Evolutionary conservation across 2,888 invertebrate genomes (phyloP).

Genomic region (Limenitis camilla): DNA sequence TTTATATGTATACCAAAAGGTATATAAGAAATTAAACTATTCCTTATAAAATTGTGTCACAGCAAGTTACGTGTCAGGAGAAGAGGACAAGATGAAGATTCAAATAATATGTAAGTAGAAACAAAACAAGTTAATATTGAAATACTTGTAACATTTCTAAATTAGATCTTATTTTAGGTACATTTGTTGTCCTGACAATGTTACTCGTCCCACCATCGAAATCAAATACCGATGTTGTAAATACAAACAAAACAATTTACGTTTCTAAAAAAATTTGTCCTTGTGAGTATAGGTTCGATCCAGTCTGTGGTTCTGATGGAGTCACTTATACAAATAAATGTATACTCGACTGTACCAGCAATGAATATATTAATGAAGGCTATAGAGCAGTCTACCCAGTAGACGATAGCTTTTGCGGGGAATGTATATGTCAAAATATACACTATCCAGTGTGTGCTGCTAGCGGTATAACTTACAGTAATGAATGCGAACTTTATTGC

Average conservation of each 20-base stretch:
- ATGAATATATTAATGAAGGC: constrained; percentile 4
- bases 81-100: not conserved
- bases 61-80: not conserved
- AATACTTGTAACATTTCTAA: not conserved
- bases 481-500: constrained; percentile 29
- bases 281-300: constrained; percentile 24
- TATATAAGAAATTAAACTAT: not conserved
- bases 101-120: constrained; percentile 3
- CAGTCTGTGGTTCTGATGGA: constrained; percentile 35
- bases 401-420: constrained; percentile 17
- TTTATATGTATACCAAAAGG: not conserved
- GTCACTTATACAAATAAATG: constrained; percentile 23
- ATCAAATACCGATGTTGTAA: not conserved
- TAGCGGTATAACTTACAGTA: constrained; percentile 29
- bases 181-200: not conserved
- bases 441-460: constrained; percentile 36
- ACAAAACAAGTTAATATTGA: not conserved
- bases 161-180: not conserved
- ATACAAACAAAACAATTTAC: constrained; percentile 5
- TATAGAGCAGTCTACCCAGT: constrained; percentile 2
- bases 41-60: not conserved
- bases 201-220: not conserved
- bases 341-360: constrained; percentile 24
- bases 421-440: constrained; percentile 25
- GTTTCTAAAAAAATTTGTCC: constrained; percentile 20